A percentile compares a stretch with the other conserved stretches of the same genome.
Conservation (phyloP, 2,113 vertebrate species). For the Alaudala cheleensis region DNA sequence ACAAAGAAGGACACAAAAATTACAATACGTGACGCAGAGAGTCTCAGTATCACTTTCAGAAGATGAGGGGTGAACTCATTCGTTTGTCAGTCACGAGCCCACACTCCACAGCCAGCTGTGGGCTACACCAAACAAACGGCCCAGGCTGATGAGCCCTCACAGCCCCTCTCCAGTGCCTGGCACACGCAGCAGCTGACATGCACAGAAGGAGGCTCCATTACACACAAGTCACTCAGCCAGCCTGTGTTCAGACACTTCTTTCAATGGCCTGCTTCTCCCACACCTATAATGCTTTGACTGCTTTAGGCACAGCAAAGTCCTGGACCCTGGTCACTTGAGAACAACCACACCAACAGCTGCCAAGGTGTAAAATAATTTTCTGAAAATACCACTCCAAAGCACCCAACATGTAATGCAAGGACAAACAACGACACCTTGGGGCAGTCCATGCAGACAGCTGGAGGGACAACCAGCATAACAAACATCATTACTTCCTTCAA, state of each 20-base stretch:
- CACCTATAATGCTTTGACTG: background rate
- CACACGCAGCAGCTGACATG: background rate
- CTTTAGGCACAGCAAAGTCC: background rate
- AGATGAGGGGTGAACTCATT: slow-evolving; percentile 35
- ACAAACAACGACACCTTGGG: background rate
- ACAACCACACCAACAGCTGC: background rate
- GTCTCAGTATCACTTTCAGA: slow-evolving; percentile 36
- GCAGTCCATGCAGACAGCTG: background rate
- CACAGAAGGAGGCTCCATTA: background rate
- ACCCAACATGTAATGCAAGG: background rate
- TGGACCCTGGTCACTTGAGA: fast-evolving
- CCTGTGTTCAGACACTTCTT: background rate
- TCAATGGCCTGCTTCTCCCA: background rate
- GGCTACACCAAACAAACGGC: slow-evolving; percentile 36
- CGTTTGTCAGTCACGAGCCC: slow-evolving; percentile 34
- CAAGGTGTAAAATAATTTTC: background rate
- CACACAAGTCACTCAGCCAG: background rate
- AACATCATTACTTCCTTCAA: background rate
- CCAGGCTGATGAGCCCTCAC: slow-evolving; percentile 6
- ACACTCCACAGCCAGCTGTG: slow-evolving; percentile 40
- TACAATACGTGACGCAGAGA: background rate
- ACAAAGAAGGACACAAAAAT: slow-evolving; percentile 84
- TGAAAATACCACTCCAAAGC: background rate
- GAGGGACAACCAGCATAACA: fast-evolving
- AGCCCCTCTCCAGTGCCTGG: slow-evolving; percentile 3